Percentiles rank a stretch among this genome's conserved stretches.
Conservation (phyloP, 2,113 vertebrate species). For the Myanophis thanlyinensis region DNA sequence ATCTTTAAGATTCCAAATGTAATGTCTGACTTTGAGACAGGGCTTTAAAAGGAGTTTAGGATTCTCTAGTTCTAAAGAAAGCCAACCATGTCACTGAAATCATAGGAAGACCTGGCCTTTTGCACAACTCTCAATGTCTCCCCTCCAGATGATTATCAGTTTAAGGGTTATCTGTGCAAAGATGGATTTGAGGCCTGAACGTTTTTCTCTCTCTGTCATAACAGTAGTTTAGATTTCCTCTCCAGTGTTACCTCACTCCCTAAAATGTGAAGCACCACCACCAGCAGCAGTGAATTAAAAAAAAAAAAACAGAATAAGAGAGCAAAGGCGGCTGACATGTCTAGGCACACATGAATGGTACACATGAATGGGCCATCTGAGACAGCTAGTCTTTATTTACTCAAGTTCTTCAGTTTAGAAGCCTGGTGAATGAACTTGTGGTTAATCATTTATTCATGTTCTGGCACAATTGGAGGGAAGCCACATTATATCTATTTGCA, state of each 20-base stretch:
- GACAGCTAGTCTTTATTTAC: neutral
- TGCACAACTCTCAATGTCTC: neutral
- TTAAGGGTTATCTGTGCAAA: neutral
- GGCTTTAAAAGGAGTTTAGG: neutral
- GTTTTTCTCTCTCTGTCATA: neutral
- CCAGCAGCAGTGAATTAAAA: neutral
- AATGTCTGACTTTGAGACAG: neutral
- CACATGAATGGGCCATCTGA: neutral
- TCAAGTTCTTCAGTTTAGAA: neutral
- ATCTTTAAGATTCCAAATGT: neutral
- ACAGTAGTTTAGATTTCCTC: neutral
- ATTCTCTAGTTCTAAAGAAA: neutral
- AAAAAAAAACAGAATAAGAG: neutral
- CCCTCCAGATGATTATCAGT: neutral
- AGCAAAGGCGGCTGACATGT: neutral
- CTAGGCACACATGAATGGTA: neutral
- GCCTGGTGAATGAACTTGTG: neutral
- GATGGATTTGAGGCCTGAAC: neutral
- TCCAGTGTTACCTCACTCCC: neutral
- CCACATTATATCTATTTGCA: neutral
- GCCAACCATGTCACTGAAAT: neutral
- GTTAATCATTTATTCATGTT: neutral
- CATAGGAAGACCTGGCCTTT: neutral
- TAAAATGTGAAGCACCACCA: neutral
- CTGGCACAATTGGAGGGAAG: neutral